Base-by-base conservation (phyloP, 1,140 invertebrate genomes). In the Onthophagus taurus region DNA sequence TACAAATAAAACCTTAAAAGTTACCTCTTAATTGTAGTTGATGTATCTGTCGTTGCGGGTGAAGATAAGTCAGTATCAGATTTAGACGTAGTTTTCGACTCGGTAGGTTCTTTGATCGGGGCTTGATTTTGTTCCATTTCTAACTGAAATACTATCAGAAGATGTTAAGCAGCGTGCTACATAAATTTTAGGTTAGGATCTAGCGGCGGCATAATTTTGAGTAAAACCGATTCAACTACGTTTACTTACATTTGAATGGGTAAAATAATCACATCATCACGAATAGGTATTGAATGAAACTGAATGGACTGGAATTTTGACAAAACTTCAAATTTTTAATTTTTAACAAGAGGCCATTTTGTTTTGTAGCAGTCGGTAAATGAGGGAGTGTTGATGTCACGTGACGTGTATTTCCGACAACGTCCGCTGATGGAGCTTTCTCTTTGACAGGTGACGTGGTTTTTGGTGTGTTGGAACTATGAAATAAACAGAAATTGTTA, bases 401-500 rank as follows among this genome's bases (percentile, higher is more conserved):
- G 24, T 26, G n/a, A 26, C 9, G 31, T 7, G 14, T 6, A 33
- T 33, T 33, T 33, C 31, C 14, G 7, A 33, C 5, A 7, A 6
- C 5, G 6, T 12, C 6, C 31, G 23, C n/a, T 26, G 38, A 41
- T 13, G 38, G 24, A 21, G 21, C 38, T 29, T 41, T 41, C 17
- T 16, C 38, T 41, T 41, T 41, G 38, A 41, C 38, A 41, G 38
- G 29, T 41, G 38, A 41, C 38, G 38, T 41, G 38, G 38, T 26
- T 21, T 16, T 39, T n/a, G n/a, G 18, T 41, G 24, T 17, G 17
- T 41, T 29, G 12, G 18, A 26, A 29, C 14, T 21, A 41, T 41
- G 38, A 2, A 16, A 14, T 41, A 7, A 7, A n/a, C n/a, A 7
- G n/a, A 26, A 7, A 7, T 26, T 26, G 6, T 26, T 26, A 26